Evolutionary conservation across 2,113 vertebrate species (phyloP).

Genomic region (Oncorhynchus tshawytscha): DNA sequence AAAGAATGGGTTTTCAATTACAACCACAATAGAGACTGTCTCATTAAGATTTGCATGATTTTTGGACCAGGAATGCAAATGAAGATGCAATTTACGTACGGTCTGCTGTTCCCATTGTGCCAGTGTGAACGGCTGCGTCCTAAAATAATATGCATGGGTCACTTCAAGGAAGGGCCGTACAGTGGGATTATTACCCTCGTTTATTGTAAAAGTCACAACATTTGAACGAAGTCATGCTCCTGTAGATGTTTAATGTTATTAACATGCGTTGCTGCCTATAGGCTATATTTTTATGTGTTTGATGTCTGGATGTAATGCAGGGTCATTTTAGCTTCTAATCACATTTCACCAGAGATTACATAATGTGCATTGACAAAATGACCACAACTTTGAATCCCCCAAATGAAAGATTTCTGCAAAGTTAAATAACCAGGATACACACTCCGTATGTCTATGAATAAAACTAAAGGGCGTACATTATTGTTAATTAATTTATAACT

Average conservation of each 20-base stretch:
- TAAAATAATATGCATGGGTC: conserved; percentile 75
- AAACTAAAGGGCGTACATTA: neutral
- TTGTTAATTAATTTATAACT: no score
- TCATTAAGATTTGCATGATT: conserved; percentile 80
- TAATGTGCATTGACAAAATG: neutral
- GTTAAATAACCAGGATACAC: neutral
- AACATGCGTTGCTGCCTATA: neutral
- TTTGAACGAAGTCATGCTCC: conserved; percentile 5
- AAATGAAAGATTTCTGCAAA: neutral
- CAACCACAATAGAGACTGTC: conserved; percentile 71
- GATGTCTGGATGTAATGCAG: neutral
- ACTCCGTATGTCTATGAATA: neutral
- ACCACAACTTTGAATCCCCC: neutral
- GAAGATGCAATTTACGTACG: conserved; percentile 76
- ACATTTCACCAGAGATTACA: neutral
- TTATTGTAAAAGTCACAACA: conserved; percentile 16
- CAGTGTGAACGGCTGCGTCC: conserved; percentile 65
- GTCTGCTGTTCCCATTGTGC: conserved; percentile 76
- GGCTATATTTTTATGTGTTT: neutral
- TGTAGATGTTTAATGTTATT: neutral
- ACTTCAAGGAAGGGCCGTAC: conserved; percentile 62
- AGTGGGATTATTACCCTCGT: conserved; percentile 41
- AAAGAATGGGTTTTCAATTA: conserved; percentile 74
- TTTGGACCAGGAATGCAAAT: conserved; percentile 74
- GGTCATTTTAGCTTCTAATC: neutral